Base-by-base conservation (phyloP, 2,113 vertebrate species). In the Globicephala melas region DNA sequence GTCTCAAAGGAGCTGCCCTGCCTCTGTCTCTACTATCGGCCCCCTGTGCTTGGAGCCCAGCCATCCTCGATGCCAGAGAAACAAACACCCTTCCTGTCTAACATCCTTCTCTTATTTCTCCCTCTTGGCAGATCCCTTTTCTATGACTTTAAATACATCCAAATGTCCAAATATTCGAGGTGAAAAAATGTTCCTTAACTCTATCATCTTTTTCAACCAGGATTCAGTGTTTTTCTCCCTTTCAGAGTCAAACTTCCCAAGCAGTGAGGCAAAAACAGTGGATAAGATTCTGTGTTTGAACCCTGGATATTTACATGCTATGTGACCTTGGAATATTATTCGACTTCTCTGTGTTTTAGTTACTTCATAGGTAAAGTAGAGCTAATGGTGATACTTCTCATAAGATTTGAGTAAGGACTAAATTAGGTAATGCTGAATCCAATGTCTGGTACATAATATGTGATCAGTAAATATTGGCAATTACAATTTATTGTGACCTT, bases 91-190 rank as follows among this genome's bases (percentile, higher is more conserved):
- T 33, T 65, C 38, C 31, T 71, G 20, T 23, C n/a, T 50, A 17
- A 70, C 21, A 81, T 8, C 70, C 1, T 20, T 68, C 53, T 50
- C 63, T 47, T 31, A 36, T 74, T 47, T 83, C 76, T 89, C 62
- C n/a, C 33, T 60, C n/a, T 88, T 63, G 47, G 47, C 14, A 68
- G 38, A 70, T 71, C 91, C 53, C 33, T 94, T 79, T 89, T 53
- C 36, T 38, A 53, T 23, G n/a, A 60, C 74, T 87, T 96, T 87
- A 63, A 71, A 58, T 25, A 82, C 28, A 88, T 55, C 71, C 88
- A 92, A 84, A 94, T 74, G 31, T 87, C 62, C 62, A 21, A 53
- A 23, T 82, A 33, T 73, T 36, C 50, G 23, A 20, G 8, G 5
- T 8, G 1, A 1, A 1, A 50, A 36, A 31, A 71, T 28, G 25